Evolutionary conservation across 2,888 invertebrate genomes (phyloP).

Genomic region (Harpalus rubripes): DNA sequence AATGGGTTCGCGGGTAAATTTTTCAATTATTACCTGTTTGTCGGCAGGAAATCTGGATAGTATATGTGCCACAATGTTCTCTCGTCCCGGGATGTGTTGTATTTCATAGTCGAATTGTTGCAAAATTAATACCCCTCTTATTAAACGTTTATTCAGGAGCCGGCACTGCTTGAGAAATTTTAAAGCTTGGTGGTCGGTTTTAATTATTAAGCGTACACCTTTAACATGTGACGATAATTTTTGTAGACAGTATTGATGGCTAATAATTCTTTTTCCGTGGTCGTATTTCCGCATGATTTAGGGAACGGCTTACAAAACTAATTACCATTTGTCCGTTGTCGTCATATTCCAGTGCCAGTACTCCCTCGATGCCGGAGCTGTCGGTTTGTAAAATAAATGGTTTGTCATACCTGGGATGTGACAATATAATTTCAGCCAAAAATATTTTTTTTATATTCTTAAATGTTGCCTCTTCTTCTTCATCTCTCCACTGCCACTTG

Average conservation of each 20-base stretch:
- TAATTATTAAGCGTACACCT: slow-evolving; percentile 67
- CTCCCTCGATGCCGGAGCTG: not conserved
- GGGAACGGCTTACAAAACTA: slow-evolving; percentile 10
- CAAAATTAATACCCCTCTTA: slow-evolving; percentile 69
- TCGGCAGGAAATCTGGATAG: slow-evolving; percentile 69
- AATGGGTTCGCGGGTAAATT: not conserved
- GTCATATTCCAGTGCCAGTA: not conserved
- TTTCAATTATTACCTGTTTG: not conserved
- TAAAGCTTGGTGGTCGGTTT: slow-evolving; percentile 70
- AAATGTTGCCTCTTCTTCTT: not conserved
- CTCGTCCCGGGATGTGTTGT: slow-evolving; percentile 69
- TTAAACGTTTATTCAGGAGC: slow-evolving; percentile 68
- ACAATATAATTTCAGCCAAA: not conserved
- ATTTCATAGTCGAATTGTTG: slow-evolving; percentile 69
- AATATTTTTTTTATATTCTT: not conserved
- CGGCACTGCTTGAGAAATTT: slow-evolving; percentile 69
- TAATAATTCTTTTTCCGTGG: slow-evolving; percentile 29
- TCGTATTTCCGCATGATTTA: slow-evolving; percentile 20
- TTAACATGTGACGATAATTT: slow-evolving; percentile 70
- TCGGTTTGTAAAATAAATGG: not conserved
- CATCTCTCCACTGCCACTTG: not conserved
- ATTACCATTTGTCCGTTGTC: not conserved
- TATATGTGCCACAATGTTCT: slow-evolving; percentile 70
- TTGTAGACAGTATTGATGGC: slow-evolving; percentile 68
- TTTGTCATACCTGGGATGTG: not conserved